These are phyloP conservation scores for Amblyjoppa proteus DNA, from an alignment of 2,888 invertebrate species.

Conservation along the genomic window DNA sequence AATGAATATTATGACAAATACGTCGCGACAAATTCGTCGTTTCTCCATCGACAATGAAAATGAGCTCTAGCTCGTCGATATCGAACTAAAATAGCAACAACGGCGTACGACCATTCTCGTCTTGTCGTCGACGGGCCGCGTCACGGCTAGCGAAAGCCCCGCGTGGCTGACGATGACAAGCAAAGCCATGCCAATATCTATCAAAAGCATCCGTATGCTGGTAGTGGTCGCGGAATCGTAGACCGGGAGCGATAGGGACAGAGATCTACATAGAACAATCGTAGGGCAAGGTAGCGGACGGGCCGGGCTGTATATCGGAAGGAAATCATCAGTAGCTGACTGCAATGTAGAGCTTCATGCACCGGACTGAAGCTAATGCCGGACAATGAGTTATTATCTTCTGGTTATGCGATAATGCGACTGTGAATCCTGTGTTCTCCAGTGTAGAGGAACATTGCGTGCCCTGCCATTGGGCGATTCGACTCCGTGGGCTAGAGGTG, in stretches of 20 bases:
- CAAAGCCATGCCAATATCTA: slow-evolving; percentile 64
- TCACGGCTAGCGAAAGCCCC: neutral
- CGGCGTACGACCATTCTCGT: neutral
- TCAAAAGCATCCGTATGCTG: slow-evolving; percentile 53
- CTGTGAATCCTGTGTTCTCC: slow-evolving; percentile 53
- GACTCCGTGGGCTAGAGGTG: slow-evolving; percentile 71
- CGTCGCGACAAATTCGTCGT: neutral
- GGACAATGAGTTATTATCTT: slow-evolving; percentile 82
- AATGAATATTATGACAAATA: neutral
- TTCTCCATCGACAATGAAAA: neutral
- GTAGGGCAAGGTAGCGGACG: slow-evolving; percentile 29
- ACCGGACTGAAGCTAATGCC: slow-evolving; percentile 66
- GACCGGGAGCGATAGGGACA: slow-evolving; percentile 4
- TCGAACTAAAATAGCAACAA: neutral
- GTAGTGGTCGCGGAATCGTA: neutral
- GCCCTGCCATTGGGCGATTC: slow-evolving; percentile 71
- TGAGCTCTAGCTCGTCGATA: no score
- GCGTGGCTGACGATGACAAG: slow-evolving; percentile 1
- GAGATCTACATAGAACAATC: slow-evolving; percentile 3
- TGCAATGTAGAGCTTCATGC: slow-evolving; percentile 66
- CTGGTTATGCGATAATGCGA: slow-evolving; percentile 72
- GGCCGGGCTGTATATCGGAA: slow-evolving; percentile 73
- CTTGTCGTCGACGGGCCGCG: neutral
- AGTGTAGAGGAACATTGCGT: slow-evolving; percentile 64
- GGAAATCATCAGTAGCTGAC: slow-evolving; percentile 81